A percentile compares a stretch with the other conserved stretches of the same genome.
Evolutionary conservation across 2,797 vertebrate genomes (phyloP).

Genomic region (Tragelaphus oryx): DNA sequence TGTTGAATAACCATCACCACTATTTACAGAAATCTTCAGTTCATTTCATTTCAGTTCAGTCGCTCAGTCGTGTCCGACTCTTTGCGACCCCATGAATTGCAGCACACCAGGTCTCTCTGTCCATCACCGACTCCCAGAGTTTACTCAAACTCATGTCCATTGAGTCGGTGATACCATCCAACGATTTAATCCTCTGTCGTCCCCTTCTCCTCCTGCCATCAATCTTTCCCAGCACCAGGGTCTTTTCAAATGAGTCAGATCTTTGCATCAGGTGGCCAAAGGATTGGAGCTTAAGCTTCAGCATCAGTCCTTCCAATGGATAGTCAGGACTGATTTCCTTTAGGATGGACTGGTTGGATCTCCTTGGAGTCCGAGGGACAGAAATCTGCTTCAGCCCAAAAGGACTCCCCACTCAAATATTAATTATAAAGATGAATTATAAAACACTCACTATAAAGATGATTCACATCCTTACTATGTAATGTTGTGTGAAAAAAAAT

Average conservation of each 20-base stretch:
- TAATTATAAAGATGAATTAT: not conserved
- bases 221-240: not conserved
- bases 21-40: not conserved
- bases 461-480: not conserved
- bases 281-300: not conserved
- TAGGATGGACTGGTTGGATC: not conserved
- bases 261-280: not conserved
- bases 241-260: not conserved
- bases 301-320: not conserved
- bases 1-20: fast-evolving
- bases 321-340: not conserved
- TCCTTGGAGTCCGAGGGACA: not conserved
- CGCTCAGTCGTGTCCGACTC: not conserved
- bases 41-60: not conserved
- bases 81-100: not conserved
- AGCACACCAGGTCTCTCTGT: not conserved
- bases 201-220: not conserved
- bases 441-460: not conserved
- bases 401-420: not conserved
- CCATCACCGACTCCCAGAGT: not conserved
- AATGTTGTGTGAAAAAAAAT: not conserved
- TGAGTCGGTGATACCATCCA: not conserved
- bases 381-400: not conserved
- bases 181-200: not conserved
- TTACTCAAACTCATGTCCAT: not conserved